Conservation (phyloP, 1,140 invertebrate species). For the Apocrypta bakeri region DNA sequence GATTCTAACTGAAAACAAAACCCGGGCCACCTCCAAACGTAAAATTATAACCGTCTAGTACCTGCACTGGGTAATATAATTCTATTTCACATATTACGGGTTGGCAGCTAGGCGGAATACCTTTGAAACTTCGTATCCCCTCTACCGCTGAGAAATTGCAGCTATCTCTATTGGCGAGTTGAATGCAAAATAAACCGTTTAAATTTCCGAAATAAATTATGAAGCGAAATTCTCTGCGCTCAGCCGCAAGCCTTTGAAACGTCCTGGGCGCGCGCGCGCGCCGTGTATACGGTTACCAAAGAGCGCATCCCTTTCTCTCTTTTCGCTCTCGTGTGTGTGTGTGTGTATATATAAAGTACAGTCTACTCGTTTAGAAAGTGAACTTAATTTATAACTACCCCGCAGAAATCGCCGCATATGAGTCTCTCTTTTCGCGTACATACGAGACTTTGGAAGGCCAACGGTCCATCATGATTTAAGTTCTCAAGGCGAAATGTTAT, state of each 20-base stretch:
- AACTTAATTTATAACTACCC: conserved; percentile 48
- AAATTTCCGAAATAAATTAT: conserved; percentile 49
- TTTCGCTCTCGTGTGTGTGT: background rate
- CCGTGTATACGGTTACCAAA: conserved; percentile 34
- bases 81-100: conserved; percentile 49
- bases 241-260: conserved; percentile 30
- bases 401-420: conserved; percentile 44
- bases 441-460: background rate
- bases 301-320: conserved; percentile 13
- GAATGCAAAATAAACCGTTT: conserved; percentile 51
- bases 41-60: background rate
- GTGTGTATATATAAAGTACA: too few species aligned
- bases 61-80: conserved; percentile 38
- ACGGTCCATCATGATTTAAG: background rate
- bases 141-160: conserved; percentile 29
- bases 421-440: conserved; percentile 1
- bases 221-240: conserved; percentile 33
- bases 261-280: background rate
- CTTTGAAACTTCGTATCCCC: conserved; percentile 46
- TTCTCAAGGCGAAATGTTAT: background rate
- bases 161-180: background rate
- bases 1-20: background rate
- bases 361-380: conserved; percentile 43
- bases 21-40: background rate
- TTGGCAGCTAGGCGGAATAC: background rate